Conservation (phyloP, 2,888 invertebrate genomes). For the Drosophila macrothrix region DNA sequence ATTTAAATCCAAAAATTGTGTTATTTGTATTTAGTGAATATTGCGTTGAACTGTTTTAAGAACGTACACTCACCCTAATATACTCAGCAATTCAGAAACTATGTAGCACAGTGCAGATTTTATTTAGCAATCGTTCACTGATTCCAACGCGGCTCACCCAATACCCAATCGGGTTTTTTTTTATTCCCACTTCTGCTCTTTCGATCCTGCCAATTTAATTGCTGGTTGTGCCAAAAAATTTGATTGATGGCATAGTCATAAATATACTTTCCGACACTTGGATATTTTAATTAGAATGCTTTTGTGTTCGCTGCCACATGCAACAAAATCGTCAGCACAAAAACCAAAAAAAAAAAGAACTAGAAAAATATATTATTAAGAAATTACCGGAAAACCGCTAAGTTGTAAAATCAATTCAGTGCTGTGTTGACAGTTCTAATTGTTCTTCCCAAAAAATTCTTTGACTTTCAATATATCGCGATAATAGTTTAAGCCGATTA, state of each 20-base stretch:
- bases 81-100: not conserved
- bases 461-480: not conserved
- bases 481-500: not conserved
- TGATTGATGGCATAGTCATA: constrained; percentile 64
- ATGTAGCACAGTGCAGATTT: constrained; percentile 34
- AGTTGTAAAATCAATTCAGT: not conserved
- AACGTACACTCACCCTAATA: not conserved
- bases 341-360: not conserved
- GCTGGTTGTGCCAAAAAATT: constrained; percentile 49
- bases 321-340: not conserved
- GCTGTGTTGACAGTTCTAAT: not conserved
- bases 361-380: not conserved
- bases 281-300: constrained; percentile 72
- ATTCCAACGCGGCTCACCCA: constrained; percentile 18
- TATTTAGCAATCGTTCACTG: constrained; percentile 46
- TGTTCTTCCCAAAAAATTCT: not conserved
- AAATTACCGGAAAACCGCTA: not conserved
- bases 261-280: constrained; percentile 51
- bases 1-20: no score
- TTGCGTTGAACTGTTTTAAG: not conserved
- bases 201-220: constrained; percentile 40
- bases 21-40: not conserved
- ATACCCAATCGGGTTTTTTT: constrained; percentile 22
- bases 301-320: constrained; percentile 48
- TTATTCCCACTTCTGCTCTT: constrained; percentile 11